Evolutionary conservation across 1,140 invertebrate genomes (phyloP).

Genomic region (Drosophila teissieri): DNA sequence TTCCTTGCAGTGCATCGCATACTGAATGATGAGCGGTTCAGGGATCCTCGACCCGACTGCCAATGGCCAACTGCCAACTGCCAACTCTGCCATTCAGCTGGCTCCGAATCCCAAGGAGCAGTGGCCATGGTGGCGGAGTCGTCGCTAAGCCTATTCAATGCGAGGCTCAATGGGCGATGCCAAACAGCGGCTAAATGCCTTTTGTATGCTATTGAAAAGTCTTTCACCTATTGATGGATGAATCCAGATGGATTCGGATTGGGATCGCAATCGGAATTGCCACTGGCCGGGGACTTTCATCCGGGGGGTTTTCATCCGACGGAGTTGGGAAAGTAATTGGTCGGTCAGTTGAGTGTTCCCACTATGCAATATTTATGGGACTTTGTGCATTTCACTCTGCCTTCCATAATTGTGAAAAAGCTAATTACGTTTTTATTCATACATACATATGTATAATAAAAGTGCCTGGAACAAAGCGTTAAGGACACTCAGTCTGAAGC

Average conservation of each 20-base stretch:
- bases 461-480: constrained; percentile 5
- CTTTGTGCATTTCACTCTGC: constrained; percentile 48
- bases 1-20: constrained; percentile 23
- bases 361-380: constrained; percentile 39
- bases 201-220: constrained; percentile 69
- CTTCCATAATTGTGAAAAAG: constrained; percentile 44
- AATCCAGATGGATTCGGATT: constrained; percentile 23
- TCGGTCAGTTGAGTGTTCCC: constrained; percentile 51
- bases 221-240: constrained; percentile 67
- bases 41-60: constrained; percentile 12
- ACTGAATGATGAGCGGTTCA: constrained; percentile 1
- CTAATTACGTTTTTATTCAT: constrained; percentile 54
- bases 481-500: constrained; percentile 6
- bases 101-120: constrained; percentile 6
- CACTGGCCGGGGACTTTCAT: background rate
- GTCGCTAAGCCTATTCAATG: constrained; percentile 67
- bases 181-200: constrained; percentile 79
- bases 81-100: constrained; percentile 12
- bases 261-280: background rate
- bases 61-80: constrained; percentile 2
- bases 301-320: background rate
- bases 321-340: constrained; percentile 27
- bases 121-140: constrained; percentile 16
- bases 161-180: constrained; percentile 70
- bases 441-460: background rate